phyloP scores from a whole-genome alignment of 1,140 invertebrate species.

The Archegozetes longisetosus region DNA sequence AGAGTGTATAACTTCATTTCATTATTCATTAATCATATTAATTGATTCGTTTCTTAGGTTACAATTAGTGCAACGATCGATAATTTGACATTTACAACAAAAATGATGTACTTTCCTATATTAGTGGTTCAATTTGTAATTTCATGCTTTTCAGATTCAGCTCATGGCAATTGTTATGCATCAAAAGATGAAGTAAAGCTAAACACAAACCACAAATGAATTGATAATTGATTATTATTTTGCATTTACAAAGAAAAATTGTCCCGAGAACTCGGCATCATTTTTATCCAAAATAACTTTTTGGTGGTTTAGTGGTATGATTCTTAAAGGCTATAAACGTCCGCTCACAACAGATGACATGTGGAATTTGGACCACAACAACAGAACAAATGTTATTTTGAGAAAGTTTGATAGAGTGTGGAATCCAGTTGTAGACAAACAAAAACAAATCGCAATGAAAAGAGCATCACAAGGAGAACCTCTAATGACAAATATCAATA shows the following conservation, averaged over 20 bases:
- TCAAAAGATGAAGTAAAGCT: background rate
- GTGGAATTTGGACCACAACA: background rate
- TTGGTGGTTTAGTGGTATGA: constrained; percentile 64
- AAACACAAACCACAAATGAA: background rate
- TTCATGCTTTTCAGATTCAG: constrained; percentile 57
- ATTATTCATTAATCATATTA: too few species aligned
- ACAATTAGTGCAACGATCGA: too few species aligned
- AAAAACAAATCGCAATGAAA: too few species aligned
- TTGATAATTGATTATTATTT: background rate
- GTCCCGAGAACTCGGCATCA: constrained; percentile 66
- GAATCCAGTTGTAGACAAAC: background rate
- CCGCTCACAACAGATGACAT: constrained; percentile 3
- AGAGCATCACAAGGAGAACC: background rate
- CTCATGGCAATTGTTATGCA: background rate
- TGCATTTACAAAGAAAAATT: background rate
- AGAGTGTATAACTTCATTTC: too few species aligned
- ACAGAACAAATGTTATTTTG: background rate
- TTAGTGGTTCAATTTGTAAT: constrained; percentile 53
- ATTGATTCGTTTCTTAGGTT: too few species aligned
- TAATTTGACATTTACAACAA: constrained; percentile 57
- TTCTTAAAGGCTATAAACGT: background rate
- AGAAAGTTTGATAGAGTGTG: background rate
- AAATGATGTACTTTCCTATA: constrained; percentile 62
- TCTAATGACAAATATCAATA: constrained; percentile 2
- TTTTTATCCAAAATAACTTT: constrained; percentile 76